phyloP scores from a whole-genome alignment of 2,113 vertebrate genomes.

The Catharus minimus region DNA sequence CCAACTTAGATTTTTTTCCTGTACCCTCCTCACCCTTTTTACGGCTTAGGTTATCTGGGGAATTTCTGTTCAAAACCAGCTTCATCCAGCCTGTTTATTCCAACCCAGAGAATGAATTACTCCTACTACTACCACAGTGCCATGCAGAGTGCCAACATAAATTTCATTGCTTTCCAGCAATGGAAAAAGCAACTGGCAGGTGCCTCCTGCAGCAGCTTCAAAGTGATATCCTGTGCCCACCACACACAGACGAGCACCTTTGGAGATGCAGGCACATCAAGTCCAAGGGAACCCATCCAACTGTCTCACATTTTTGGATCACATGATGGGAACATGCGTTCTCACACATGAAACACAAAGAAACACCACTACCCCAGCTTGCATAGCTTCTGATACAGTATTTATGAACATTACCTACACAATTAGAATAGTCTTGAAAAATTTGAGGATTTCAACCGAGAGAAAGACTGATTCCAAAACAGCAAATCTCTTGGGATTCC shows the following conservation, averaged over 20 bases:
- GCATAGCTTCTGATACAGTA: neutral
- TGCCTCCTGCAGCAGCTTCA: neutral
- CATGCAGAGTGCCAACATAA: neutral
- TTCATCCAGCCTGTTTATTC: neutral
- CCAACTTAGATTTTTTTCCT: neutral
- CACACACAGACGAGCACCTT: neutral
- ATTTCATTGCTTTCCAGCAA: neutral
- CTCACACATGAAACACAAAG: accelerated
- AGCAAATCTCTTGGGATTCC: neutral
- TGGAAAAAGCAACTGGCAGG: neutral
- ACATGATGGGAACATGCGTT: accelerated
- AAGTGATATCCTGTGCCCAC: neutral
- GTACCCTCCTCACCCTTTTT: neutral
- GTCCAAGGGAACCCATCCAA: neutral
- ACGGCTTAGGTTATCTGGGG: neutral
- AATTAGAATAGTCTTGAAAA: neutral
- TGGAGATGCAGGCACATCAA: neutral
- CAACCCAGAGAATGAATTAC: neutral
- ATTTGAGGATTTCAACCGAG: neutral
- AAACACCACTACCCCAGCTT: accelerated
- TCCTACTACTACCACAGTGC: neutral
- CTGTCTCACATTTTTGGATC: neutral
- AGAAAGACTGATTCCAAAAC: neutral
- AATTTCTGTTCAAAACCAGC: neutral
- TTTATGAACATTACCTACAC: neutral